These are phyloP conservation scores for Synaphobranchus kaupii DNA, from an alignment of 2,797 vertebrate species.

Conservation along the genomic window DNA sequence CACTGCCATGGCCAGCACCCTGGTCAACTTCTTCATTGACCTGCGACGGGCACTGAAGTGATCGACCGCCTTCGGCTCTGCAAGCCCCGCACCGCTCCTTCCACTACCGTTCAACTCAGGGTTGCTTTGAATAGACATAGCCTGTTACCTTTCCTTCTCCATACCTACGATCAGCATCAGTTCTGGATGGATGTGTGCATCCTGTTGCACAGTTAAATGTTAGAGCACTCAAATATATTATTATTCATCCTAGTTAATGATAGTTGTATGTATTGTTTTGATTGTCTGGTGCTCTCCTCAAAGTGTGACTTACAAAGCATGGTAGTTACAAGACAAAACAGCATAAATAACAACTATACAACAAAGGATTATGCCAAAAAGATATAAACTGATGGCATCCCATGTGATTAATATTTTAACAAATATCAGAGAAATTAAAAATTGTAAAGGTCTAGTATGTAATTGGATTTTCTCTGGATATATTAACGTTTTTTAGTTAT, in stretches of 20 bases:
- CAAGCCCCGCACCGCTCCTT: not conserved
- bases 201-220: not conserved
- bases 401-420: not conserved
- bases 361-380: not conserved
- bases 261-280: not conserved
- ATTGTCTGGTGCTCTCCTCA: not conserved
- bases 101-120: conserved; percentile 5
- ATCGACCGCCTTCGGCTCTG: conserved; percentile 13
- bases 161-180: not conserved
- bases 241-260: not conserved
- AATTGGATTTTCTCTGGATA: not conserved
- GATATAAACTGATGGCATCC: not conserved
- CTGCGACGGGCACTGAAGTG: conserved; percentile 71
- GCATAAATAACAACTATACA: not conserved
- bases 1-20: conserved; percentile 77
- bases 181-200: not conserved
- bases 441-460: not conserved
- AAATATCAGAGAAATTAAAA: not conserved
- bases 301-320: not conserved
- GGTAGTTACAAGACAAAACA: not conserved
- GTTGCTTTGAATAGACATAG: not conserved
- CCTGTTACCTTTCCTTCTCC: not conserved
- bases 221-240: not conserved
- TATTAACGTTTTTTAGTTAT: not conserved
- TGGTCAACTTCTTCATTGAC: conserved; percentile 76